phyloP scores from a whole-genome alignment of 30 jellyfish, hydroid and myxozoan genomes.

The Aurelia sp. region DNA sequence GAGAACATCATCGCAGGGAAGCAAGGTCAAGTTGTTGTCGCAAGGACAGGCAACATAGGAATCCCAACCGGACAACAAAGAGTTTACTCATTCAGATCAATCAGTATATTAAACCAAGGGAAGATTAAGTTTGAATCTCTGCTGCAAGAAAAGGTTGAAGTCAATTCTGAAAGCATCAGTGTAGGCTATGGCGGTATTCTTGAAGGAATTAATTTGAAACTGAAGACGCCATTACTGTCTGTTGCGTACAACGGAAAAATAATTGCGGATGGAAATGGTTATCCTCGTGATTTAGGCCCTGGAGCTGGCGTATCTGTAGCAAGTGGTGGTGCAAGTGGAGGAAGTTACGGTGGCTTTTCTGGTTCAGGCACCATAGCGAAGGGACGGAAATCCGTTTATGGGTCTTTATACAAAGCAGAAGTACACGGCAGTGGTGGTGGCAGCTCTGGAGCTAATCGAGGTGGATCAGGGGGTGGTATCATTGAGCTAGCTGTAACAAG shows the following conservation, averaged over 20 bases:
- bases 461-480: constrained; percentile 73
- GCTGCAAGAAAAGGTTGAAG: constrained; percentile 37
- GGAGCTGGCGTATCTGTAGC: constrained; percentile 49
- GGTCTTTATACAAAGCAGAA: constrained; percentile 49
- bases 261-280: constrained; percentile 45
- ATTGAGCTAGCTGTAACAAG: constrained; percentile 4
- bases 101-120: constrained; percentile 51
- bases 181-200: constrained; percentile 61
- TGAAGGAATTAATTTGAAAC: constrained; percentile 24
- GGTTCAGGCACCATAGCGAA: constrained; percentile 43
- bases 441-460: constrained; percentile 13
- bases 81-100: constrained; percentile 43
- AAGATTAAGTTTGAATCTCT: constrained; percentile 28
- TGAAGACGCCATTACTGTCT: constrained; percentile 30
- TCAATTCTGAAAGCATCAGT: constrained; percentile 40
- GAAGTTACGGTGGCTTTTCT: constrained; percentile 66
- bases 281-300: constrained; percentile 10
- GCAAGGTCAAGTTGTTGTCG: constrained; percentile 50
- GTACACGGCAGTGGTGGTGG: constrained; percentile 71
- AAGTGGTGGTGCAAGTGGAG: constrained; percentile 52
- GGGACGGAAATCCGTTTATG: constrained; percentile 44
- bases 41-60: constrained; percentile 67
- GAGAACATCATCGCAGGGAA: constrained; percentile 61
- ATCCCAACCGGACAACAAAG: constrained; percentile 48
- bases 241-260: constrained; percentile 54